phyloP scores from a whole-genome alignment of 2,797 vertebrate genomes.

The Phoeniculus purpureus region DNA sequence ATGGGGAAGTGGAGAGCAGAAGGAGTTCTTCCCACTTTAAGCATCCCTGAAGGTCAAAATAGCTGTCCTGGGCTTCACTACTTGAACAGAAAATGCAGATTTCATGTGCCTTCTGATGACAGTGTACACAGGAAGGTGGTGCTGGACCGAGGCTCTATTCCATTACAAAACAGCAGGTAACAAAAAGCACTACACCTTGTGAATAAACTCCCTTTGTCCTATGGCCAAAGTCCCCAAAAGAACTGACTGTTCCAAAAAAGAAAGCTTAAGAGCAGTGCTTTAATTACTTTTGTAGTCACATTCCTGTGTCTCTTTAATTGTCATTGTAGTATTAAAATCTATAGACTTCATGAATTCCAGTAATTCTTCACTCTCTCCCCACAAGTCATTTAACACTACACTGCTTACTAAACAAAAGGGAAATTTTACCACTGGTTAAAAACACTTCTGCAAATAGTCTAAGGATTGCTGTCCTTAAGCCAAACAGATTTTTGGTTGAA shows the following conservation, averaged over 20 bases:
- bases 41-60: conserved; percentile 31
- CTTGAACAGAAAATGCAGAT: background rate
- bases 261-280: background rate
- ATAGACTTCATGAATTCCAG: conserved; percentile 39
- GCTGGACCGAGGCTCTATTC: background rate
- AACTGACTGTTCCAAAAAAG: conserved; percentile 9
- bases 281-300: background rate
- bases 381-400: conserved; percentile 6
- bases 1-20: conserved; percentile 43
- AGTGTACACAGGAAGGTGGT: background rate
- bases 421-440: conserved; percentile 23
- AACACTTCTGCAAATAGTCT: conserved; percentile 45
- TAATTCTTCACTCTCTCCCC: conserved; percentile 51
- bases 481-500: conserved; percentile 58
- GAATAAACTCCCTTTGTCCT: background rate
- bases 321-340: conserved; percentile 36
- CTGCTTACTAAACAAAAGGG: conserved; percentile 49
- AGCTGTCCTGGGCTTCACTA: background rate
- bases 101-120: background rate
- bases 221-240: background rate
- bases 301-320: conserved; percentile 23
- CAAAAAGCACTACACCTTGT: background rate
- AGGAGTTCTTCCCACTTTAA: conserved; percentile 23
- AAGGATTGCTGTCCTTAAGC: conserved; percentile 43
- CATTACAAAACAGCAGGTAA: conserved; percentile 1